A percentile compares a stretch with the other conserved stretches of the same genome.
These are phyloP conservation scores for Diplazon laetatorius DNA, from an alignment of 2,888 invertebrate species.

Conservation along the genomic window DNA sequence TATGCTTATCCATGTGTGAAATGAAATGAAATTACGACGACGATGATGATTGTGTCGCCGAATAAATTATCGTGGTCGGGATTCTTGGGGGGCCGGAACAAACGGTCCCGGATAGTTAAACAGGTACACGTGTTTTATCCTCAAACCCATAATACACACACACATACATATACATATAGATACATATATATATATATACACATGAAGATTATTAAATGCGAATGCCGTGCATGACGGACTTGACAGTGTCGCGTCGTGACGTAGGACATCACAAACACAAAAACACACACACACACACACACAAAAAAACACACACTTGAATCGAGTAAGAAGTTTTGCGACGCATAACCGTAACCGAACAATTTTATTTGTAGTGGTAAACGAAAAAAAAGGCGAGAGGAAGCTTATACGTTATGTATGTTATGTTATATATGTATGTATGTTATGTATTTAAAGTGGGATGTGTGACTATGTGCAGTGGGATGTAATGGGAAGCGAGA, in stretches of 20 bases:
- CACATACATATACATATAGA: not conserved
- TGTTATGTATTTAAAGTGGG: too few species aligned
- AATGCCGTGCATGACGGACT: too few species aligned
- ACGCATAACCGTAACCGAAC: slow-evolving; percentile 12
- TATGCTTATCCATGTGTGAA: slow-evolving; percentile 26
- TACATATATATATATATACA: not conserved
- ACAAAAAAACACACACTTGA: too few species aligned
- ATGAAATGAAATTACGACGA: slow-evolving; percentile 47
- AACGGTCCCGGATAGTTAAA: slow-evolving; percentile 1
- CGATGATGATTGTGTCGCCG: slow-evolving; percentile 48
- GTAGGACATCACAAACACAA: slow-evolving; percentile 14
- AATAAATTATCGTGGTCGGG: slow-evolving; percentile 52
- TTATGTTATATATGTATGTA: too few species aligned
- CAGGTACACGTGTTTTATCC: not conserved
- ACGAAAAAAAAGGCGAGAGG: not conserved
- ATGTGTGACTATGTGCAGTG: too few species aligned
- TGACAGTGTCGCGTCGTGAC: not conserved
- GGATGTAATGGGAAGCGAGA: slow-evolving; percentile 1
- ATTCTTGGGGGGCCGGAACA: slow-evolving; percentile 42
- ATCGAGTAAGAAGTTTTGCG: not conserved
- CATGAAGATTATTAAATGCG: too few species aligned
- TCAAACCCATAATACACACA: not conserved
- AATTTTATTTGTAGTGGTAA: not conserved
- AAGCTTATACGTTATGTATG: slow-evolving; percentile 14
- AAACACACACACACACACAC: too few species aligned